A percentile compares a stretch with the other conserved stretches of the same genome.
Evolutionary conservation across 2,888 invertebrate genomes (phyloP).

Genomic region (Allolobophora icterica): DNA sequence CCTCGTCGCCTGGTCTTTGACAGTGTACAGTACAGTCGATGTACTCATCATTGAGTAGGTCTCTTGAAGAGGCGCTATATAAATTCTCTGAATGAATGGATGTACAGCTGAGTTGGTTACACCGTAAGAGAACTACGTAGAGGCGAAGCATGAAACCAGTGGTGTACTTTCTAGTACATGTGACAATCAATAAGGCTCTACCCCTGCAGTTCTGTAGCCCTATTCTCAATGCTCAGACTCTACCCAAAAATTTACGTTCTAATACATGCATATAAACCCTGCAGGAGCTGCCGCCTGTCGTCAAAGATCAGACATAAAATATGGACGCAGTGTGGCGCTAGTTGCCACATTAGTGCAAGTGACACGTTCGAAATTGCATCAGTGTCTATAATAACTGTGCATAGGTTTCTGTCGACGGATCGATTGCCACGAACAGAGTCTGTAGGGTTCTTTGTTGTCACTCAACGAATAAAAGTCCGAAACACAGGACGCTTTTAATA

Average conservation of each 20-base stretch:
- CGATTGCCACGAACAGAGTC: not conserved
- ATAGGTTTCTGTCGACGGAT: not conserved
- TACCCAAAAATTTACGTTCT: not conserved
- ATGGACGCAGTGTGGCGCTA: not conserved
- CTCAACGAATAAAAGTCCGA: not conserved
- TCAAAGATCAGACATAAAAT: constrained; percentile 8
- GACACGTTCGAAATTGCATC: constrained; percentile 7
- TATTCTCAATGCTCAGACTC: not conserved
- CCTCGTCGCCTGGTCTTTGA: no score
- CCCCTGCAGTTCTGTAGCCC: not conserved
- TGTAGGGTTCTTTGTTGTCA: not conserved
- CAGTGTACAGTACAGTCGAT: no score
- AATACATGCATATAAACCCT: not conserved
- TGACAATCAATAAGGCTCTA: not conserved
- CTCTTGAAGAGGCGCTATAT: no score
- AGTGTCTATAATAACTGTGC: not conserved
- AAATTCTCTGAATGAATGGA: no score
- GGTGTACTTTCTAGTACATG: not conserved
- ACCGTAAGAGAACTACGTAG: not conserved
- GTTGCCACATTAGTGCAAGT: not conserved
- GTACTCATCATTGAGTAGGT: no score
- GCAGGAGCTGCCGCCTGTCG: not conserved
- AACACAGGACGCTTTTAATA: not conserved
- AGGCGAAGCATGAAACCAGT: not conserved
- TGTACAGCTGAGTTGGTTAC: not conserved